Base-by-base conservation (phyloP, 2,888 invertebrate genomes). In the Netelia inedita region DNA sequence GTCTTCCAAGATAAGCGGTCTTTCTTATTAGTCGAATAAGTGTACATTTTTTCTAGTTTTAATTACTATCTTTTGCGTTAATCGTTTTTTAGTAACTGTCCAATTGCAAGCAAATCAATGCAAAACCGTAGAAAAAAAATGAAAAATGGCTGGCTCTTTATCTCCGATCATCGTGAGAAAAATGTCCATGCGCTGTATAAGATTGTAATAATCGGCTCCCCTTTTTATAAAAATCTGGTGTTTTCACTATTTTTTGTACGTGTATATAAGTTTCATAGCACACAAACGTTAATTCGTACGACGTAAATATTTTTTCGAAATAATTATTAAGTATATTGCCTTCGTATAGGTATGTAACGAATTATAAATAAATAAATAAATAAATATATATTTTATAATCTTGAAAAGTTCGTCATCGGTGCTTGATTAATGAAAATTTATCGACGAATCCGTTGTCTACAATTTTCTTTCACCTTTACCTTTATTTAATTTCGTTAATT, bases 91-190 rank as follows among this genome's bases (percentile, higher is more conserved):
- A 72, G 75, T 61, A 57, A 63, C 35, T 35, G 57, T 79, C 85
- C 76, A 85, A 87, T 82, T 78, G 88, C 88, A 87, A 88, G 88
- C 86, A 85, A 84, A 88, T 86, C 88, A 88, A 88, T 88, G 88
- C 87, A 88, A 88, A 74, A 84, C 76, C 80, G 82, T 88, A 83
- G 79, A 66, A 46, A 76, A 73, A 79, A 78, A 43, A 35, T 55
- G 71, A 65, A 35, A 35, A 35, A 35, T 35, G 35, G 28, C 57
- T 46, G 57, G 79, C 53, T 61, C 61, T 71, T 78, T 19, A 28
- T 84, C 19, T 61, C 41, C 19, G 8, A 9, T 43, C 16, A 2
- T 46, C 28, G 43, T n/a, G 16, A 61, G 14, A 41, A 16, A 68
- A 8, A 55, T 21, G 16, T 59, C 28, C 19, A 28, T 59, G 41